phyloP scores from a whole-genome alignment of 1,140 invertebrate species.

The Drosophila azteca region DNA sequence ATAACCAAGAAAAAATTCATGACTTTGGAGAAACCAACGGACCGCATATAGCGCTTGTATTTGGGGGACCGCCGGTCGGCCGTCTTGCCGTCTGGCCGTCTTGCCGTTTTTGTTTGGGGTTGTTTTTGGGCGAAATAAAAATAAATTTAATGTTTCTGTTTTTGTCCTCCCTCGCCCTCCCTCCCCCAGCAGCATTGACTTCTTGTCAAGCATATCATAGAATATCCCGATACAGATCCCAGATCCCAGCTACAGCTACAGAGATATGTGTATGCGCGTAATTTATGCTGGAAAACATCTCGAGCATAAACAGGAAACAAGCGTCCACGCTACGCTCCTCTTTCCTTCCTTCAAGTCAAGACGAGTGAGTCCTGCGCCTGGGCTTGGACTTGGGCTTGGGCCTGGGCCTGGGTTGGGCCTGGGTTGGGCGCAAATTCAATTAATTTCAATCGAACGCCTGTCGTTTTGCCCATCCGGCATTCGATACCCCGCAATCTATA shows the following conservation, averaged over 20 bases:
- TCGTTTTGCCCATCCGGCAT: slow-evolving; percentile 76
- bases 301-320: slow-evolving; percentile 77
- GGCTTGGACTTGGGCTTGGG: slow-evolving; percentile 18
- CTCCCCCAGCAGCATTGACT: background rate
- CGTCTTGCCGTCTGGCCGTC: slow-evolving; percentile 26
- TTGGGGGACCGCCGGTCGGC: slow-evolving; percentile 22
- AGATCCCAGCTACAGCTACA: slow-evolving; percentile 1
- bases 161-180: slow-evolving; percentile 42
- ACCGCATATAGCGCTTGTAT: slow-evolving; percentile 69
- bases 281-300: slow-evolving; percentile 77
- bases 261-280: slow-evolving; percentile 48
- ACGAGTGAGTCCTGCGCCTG: slow-evolving; percentile 33
- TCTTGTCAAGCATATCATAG: slow-evolving; percentile 67
- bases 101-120: slow-evolving; percentile 34
- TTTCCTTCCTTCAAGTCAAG: slow-evolving; percentile 40
- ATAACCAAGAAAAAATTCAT: slow-evolving; percentile 72
- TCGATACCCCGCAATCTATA: slow-evolving; percentile 40
- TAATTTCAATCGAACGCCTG: slow-evolving; percentile 84
- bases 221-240: background rate
- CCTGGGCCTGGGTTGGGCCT: slow-evolving; percentile 10
- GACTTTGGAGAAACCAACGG: slow-evolving; percentile 69
- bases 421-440: slow-evolving; percentile 74
- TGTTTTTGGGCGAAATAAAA: slow-evolving; percentile 67
- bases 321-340: slow-evolving; percentile 29
- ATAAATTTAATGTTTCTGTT: slow-evolving; percentile 82